phyloP scores from a whole-genome alignment of 2,113 vertebrate genomes.

The Phainopepla nitens region DNA sequence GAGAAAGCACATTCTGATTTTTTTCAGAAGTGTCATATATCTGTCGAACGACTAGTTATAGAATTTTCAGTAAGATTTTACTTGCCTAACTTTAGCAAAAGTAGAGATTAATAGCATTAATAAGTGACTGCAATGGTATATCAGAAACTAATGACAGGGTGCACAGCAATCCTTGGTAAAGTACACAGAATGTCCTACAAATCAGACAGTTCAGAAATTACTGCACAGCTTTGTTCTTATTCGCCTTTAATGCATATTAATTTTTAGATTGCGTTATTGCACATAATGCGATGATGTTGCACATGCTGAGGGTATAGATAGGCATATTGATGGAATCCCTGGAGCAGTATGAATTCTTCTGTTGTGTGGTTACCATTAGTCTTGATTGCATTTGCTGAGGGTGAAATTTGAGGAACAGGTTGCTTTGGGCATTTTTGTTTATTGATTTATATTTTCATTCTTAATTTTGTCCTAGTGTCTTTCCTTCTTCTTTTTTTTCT shows the following conservation, averaged over 20 bases:
- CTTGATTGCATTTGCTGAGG: constrained; percentile 59
- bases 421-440: constrained; percentile 56
- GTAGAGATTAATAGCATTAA: background rate
- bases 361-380: constrained; percentile 53
- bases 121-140: background rate
- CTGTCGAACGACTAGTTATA: background rate
- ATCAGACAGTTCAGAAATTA: constrained; percentile 15
- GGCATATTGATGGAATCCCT: constrained; percentile 29
- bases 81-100: background rate
- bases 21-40: background rate
- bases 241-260: constrained; percentile 32
- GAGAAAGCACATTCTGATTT: background rate
- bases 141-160: background rate
- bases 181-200: background rate
- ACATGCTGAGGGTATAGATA: background rate
- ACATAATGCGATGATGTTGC: too few species aligned
- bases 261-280: constrained; percentile 32
- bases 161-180: background rate
- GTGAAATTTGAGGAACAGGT: constrained; percentile 30
- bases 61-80: background rate
- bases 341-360: constrained; percentile 41
- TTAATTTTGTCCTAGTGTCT: constrained; percentile 23
- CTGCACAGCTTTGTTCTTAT: background rate
- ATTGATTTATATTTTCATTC: background rate
- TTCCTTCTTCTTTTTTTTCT: background rate